Base-by-base conservation (phyloP, 1,140 invertebrate genomes). In the Luehdorfia chinensis region DNA sequence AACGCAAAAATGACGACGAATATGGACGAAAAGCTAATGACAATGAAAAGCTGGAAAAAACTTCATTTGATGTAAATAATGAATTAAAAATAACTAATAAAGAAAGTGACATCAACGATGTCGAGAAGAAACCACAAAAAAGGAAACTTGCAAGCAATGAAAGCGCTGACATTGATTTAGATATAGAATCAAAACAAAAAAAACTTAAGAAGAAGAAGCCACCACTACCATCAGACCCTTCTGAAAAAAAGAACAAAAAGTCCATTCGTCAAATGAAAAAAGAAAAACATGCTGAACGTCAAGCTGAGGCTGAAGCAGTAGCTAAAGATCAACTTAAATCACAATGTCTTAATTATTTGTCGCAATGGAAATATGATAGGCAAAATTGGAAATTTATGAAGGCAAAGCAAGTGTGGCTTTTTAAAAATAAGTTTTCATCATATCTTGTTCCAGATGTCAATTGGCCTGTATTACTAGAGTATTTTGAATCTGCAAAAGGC, bases 361-460 rank as follows among this genome's bases (percentile, higher is more conserved):
- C 87, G 3, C 90, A 92, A 70, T 94, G 93, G 93, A 92, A 93
- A 75, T 86, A 93, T 64, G 84, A 90, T 37, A 87, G 83, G 45
- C 80, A 79, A 39, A 89, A 93, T 59, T 94, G 93, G 93, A 94
- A 93, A 69, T 94, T 94, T 71, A 92, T 92, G 67, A 94, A 94
- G 73, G 60, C 92, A 1, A 91, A 89, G 47, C 93, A 94, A 78
- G 89, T 91, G n/a, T 94, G 92, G 89, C 75, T 94, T 12, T 89
- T 91, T 27, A 91, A 93, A 55, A 89, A 93, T 62, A 89, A 93
- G 55, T 89, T 93, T 33, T 89, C 91, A 56, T 61, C 87, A 28
- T 61, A 78, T 3, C 86, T 88, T 46, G 64, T 94, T 2, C 86
- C 89, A 8, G 87, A 91, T 19, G 72, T 88, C 18, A 73, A 90